Evolutionary conservation across 2,113 vertebrate genomes (phyloP), one percentile per base, ranked within the genome.

Genomic region (Argyrosomus japonicus): DNA sequence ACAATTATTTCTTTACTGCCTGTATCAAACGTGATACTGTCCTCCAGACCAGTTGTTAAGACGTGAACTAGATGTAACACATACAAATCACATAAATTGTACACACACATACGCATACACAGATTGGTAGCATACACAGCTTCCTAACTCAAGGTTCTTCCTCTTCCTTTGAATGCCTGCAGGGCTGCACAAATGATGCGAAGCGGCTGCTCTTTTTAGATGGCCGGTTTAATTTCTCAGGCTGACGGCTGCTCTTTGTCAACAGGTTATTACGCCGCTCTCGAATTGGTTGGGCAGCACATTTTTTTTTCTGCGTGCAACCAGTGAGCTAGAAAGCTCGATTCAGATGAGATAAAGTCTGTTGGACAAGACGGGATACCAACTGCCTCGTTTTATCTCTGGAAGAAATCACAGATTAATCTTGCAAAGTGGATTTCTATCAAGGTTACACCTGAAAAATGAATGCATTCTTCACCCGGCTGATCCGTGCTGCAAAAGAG

Each of bases 241-340:
- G 68, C 43, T 82, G 88, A 90, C 81, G 27, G 75, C 61, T 64
- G 82, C 79, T 81, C 78, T 90, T 86, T 85, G 69, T 93, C 91
- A 88, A 87, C 90, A 89, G 86, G 86, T 92, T 91, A 92, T 90
- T 89, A 85, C 51, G 65, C 54, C 83, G 71, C 56, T 79, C 72
- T 76, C 83, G 86, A 92, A 91, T 88, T 53, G 86, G 77, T 75
- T 64, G 70, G 79, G 81, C 62, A 77, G 63, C 69, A 82, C 79
- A 77, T 91, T 83, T 86, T 91, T 84, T 85, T 86, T 78, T 89
- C 82, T 76, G 47, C 61, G 56, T 23, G 40, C 68, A 86, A 78
- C 72, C 65, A 77, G 77, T 76, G 73, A 81, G 69, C 71, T 70
- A 62, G 62, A 83, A 84, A 83, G 83, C 63, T 72, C 51, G 29